phyloP scores from a whole-genome alignment of 2,888 invertebrate species.

The Volucella bombylans region DNA sequence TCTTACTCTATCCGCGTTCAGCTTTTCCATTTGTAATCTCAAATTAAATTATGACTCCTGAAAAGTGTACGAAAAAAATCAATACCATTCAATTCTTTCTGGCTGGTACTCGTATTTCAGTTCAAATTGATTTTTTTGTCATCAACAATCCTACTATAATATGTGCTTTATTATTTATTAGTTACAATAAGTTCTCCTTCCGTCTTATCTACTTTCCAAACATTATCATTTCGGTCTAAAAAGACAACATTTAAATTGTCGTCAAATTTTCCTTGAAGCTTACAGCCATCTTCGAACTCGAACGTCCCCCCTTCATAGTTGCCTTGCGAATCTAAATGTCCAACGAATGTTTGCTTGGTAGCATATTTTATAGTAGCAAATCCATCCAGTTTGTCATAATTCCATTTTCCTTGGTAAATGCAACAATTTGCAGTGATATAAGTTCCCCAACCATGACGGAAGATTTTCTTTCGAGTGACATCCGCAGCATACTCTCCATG shows the following conservation, averaged over 20 bases:
- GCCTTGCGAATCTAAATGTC: conserved; percentile 22
- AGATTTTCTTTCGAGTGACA: background rate
- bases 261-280: background rate
- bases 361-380: conserved; percentile 20
- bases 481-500: conserved; percentile 37
- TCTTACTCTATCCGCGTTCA: too few species aligned
- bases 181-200: conserved; percentile 1
- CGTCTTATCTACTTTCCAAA: conserved; percentile 2
- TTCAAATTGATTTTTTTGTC: too few species aligned
- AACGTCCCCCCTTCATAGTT: conserved; percentile 7
- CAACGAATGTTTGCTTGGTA: conserved; percentile 12
- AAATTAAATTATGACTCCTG: too few species aligned
- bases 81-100: too few species aligned
- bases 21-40: too few species aligned
- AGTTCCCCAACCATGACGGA: conserved; percentile 46
- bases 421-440: conserved; percentile 24
- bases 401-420: conserved; percentile 47
- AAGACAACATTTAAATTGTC: background rate
- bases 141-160: too few species aligned
- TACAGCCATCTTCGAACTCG: conserved; percentile 6
- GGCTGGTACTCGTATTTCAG: too few species aligned
- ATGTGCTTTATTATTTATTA: conserved; percentile 7
- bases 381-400: conserved; percentile 10
- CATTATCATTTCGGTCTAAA: conserved; percentile 21
- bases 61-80: too few species aligned